phyloP scores from a whole-genome alignment of 2,888 invertebrate species.

The Caenorhabditis panamensis region DNA sequence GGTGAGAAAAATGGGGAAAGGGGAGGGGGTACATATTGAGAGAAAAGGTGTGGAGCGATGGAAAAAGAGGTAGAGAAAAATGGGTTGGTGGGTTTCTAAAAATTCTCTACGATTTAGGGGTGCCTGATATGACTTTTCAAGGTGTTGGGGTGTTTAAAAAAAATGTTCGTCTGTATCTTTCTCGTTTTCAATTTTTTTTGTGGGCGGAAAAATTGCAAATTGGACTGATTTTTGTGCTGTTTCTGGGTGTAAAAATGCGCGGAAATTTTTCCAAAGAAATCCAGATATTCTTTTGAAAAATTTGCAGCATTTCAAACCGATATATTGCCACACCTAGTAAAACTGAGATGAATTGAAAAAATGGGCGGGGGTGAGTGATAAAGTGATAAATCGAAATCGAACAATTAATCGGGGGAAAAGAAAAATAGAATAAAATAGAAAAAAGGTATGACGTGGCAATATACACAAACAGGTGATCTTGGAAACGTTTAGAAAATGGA shows the following conservation, averaged over 20 bases:
- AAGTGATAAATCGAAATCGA: background rate
- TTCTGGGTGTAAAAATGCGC: slow-evolving; percentile 10
- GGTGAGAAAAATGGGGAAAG: slow-evolving; percentile 6
- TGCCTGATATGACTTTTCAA: slow-evolving; percentile 37
- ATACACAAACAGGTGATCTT: slow-evolving; percentile 51
- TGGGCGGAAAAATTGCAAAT: slow-evolving; percentile 17
- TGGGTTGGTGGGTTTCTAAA: no score
- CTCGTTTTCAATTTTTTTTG: slow-evolving; percentile 13
- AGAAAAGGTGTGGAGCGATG: background rate
- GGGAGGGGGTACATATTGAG: slow-evolving; percentile 1
- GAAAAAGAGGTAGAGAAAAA: slow-evolving; percentile 13
- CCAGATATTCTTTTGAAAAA: no score
- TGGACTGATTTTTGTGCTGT: background rate
- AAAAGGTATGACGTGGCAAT: slow-evolving; percentile 49
- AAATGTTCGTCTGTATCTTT: no score
- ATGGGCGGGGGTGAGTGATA: background rate
- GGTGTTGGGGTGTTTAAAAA: slow-evolving; percentile 3
- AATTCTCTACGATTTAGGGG: no score
- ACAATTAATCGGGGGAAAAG: slow-evolving; percentile 3
- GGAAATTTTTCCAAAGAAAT: background rate
- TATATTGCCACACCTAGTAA: slow-evolving; percentile 57
- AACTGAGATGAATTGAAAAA: slow-evolving; percentile 40
- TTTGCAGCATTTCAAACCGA: slow-evolving; percentile 26
- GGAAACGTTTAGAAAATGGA: slow-evolving; percentile 21
- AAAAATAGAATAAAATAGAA: slow-evolving; percentile 25